Evolutionary conservation across 1,140 invertebrate genomes (phyloP).

Genomic region (Parasteatoda tepidariorum): DNA sequence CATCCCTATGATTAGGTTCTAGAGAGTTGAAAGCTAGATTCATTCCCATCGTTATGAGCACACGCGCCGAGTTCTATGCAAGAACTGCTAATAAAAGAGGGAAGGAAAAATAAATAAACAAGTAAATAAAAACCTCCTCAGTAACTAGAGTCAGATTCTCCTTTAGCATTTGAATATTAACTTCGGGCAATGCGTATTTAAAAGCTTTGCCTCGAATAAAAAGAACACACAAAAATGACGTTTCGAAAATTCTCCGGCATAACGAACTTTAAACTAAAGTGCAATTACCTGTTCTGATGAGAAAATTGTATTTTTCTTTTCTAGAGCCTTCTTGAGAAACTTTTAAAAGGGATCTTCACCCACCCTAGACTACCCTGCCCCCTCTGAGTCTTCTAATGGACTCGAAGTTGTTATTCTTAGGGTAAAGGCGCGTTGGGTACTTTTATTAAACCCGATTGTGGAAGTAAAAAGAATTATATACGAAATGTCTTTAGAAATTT

Average conservation of each 20-base stretch:
- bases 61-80: neutral
- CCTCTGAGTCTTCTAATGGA: conserved; percentile 12
- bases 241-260: conserved; percentile 35
- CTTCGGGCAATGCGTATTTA: conserved; percentile 46
- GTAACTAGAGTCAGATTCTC: neutral
- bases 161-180: conserved; percentile 40
- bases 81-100: neutral
- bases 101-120: conserved; percentile 21
- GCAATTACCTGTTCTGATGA: conserved; percentile 47
- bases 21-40: conserved; percentile 13
- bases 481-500: neutral
- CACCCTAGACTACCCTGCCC: no score
- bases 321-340: neutral
- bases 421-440: neutral
- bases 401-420: conserved; percentile 7
- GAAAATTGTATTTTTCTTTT: conserved; percentile 39
- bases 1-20: conserved; percentile 25
- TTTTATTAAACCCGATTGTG: conserved; percentile 9
- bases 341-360: neutral
- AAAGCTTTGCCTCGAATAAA: conserved; percentile 21
- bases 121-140: conserved; percentile 13
- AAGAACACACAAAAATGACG: conserved; percentile 37
- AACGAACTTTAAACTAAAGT: conserved; percentile 56
- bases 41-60: conserved; percentile 25
- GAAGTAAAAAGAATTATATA: neutral